These are phyloP conservation scores for Calliphora vicina DNA, from an alignment of 1,140 invertebrate species.

Conservation along the genomic window DNA sequence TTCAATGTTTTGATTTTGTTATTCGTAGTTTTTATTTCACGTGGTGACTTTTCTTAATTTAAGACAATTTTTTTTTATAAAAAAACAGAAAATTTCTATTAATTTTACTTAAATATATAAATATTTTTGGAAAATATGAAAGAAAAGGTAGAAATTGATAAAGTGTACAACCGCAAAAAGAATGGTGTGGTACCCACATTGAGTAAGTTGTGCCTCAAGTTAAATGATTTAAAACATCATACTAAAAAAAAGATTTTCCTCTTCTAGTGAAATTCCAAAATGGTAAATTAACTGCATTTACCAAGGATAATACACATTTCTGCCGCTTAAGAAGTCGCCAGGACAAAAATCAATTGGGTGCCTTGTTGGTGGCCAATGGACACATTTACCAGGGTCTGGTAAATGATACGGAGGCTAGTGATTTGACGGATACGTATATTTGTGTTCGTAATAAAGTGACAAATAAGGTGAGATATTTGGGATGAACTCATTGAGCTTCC, in stretches of 20 bases:
- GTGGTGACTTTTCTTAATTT: neutral
- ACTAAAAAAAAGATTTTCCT: too few relatives aligned
- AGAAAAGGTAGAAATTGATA: conserved; percentile 47
- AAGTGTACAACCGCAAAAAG: conserved; percentile 39
- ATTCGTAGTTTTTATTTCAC: neutral
- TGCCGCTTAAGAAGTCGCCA: conserved; percentile 33
- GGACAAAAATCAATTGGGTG: conserved; percentile 39
- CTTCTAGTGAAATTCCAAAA: conserved; percentile 60
- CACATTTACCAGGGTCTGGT: conserved; percentile 35
- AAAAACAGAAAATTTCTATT: neutral
- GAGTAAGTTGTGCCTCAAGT: conserved; percentile 43
- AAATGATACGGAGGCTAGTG: conserved; percentile 36
- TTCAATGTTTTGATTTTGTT: neutral
- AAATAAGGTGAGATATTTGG: conserved; percentile 42
- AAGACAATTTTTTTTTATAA: neutral
- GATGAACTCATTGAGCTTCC: too few relatives aligned
- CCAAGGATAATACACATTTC: conserved; percentile 43
- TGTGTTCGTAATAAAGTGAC: conserved; percentile 51
- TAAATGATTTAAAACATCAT: too few relatives aligned
- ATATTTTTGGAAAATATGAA: conserved; percentile 49
- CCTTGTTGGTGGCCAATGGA: conserved; percentile 45
- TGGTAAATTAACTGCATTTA: conserved; percentile 43
- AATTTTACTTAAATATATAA: neutral
- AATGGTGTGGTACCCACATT: conserved; percentile 42
- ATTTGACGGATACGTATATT: conserved; percentile 49